These are phyloP conservation scores for Ormyrus thymus DNA, from an alignment of 2,888 invertebrate genomes.

Conservation along the genomic window DNA sequence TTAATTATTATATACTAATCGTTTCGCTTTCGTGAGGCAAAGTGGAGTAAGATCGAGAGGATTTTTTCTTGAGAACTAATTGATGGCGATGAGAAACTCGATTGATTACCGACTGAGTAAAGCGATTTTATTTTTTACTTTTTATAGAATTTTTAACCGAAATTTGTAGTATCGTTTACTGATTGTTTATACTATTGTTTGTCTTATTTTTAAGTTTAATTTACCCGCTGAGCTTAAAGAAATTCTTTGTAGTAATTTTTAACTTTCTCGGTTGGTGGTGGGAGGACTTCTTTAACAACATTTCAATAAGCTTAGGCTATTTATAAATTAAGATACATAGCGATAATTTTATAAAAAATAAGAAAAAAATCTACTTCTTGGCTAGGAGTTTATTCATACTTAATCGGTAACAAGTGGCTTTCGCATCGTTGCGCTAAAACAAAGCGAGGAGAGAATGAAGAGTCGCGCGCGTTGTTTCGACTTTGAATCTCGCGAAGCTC, in stretches of 20 bases:
- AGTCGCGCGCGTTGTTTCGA: conserved; percentile 7
- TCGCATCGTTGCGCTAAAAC: conserved; percentile 34
- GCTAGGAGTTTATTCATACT: conserved; percentile 15
- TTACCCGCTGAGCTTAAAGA: neutral
- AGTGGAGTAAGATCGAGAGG: neutral
- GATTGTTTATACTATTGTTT: too few relatives aligned
- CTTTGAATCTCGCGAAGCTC: neutral
- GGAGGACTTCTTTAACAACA: neutral
- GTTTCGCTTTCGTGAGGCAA: conserved; percentile 15
- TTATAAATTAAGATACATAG: conserved; percentile 29
- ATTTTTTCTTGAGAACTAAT: neutral
- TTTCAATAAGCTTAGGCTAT: conserved; percentile 22
- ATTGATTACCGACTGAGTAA: conserved; percentile 41
- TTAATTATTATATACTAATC: conserved; percentile 23
- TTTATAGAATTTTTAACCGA: neutral
- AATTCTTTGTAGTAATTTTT: conserved; percentile 7
- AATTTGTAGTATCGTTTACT: too few relatives aligned
- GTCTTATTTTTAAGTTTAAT: too few relatives aligned
- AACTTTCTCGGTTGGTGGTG: neutral
- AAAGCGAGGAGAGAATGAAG: conserved; percentile 14
- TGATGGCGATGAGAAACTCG: conserved; percentile 13
- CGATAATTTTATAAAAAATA: conserved; percentile 7
- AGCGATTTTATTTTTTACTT: neutral
- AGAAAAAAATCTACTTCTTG: conserved; percentile 25
- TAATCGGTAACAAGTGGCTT: conserved; percentile 44